A percentile compares a stretch with the other conserved stretches of the same genome.
phyloP scores from a whole-genome alignment of 1,140 invertebrate species.

The Gryllus bimaculatus region DNA sequence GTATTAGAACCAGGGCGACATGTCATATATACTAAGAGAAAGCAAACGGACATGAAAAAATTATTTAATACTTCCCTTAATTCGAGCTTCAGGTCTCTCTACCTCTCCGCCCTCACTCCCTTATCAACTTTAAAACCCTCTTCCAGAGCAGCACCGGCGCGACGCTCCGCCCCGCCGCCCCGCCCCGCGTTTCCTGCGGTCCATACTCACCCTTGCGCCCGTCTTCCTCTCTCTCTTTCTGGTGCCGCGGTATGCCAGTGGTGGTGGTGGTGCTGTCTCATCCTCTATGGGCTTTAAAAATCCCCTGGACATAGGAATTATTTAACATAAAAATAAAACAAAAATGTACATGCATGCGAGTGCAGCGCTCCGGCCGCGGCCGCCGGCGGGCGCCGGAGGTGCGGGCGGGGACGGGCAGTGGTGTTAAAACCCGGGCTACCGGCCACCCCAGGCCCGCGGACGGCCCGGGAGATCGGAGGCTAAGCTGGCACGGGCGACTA shows the following conservation, averaged over 20 bases:
- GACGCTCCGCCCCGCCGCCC: not conserved
- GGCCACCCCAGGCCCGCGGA: too few species aligned
- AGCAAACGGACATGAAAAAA: slow-evolving; percentile 23
- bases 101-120: not conserved
- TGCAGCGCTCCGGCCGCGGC: too few species aligned
- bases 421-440: too few species aligned
- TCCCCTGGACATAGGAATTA: slow-evolving; percentile 18
- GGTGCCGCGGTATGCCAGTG: not conserved
- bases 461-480: too few species aligned
- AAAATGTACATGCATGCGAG: slow-evolving; percentile 9
- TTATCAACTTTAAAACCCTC: slow-evolving; percentile 8
- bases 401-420: too few species aligned
- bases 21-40: slow-evolving; percentile 7
- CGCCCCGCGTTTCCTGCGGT: not conserved
- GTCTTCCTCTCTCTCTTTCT: slow-evolving; percentile 1
- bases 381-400: too few species aligned
- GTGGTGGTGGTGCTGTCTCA: not conserved
- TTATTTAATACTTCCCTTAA: slow-evolving; percentile 23
- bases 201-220: not conserved
- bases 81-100: slow-evolving; percentile 14
- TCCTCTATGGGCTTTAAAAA: slow-evolving; percentile 19
- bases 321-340: slow-evolving; percentile 18
- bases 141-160: not conserved
- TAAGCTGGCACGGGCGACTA: too few species aligned
- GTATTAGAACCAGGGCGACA: not conserved